Base-by-base conservation (phyloP, 35 echinoderm and acorn worm genomes). In the Ophioderma brevispina region DNA sequence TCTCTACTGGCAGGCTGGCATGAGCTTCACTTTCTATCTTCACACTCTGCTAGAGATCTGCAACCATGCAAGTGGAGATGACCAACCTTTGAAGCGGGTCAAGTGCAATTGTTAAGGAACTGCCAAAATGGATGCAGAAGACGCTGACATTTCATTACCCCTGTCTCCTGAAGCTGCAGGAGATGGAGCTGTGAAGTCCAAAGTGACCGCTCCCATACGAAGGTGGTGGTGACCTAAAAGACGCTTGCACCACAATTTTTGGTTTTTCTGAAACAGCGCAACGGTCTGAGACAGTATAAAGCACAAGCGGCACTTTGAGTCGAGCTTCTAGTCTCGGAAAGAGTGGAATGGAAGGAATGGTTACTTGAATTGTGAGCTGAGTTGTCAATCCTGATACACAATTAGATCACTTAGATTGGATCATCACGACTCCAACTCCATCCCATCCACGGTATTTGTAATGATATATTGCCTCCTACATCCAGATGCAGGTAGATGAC, bases 11-110 rank as follows among this genome's bases (percentile, higher is more conserved):
- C 97, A 99, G 56, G 93, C 92, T 28, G 92, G 90, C 3, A 92
- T 99, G 88, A 99, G 97, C 79, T 99, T 99, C 63, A 99, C 97
- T 23, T 99, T 99, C 84, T 99, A 99, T 75, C 82, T 95, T 17
- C 97, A 99, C 80, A 99, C 97, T 21, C 85, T 99, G 39, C 83
- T 99, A 31, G 97, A 99, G 38, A 84, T 99, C 37, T 95, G 93
- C 80, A 90, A 99, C 82, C 97, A 99, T 75, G 88, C 90, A 18
- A 87, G 50, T 37, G 82, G 79, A 33, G 91, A 95, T 23, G 92
- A 86, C 32, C 89, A 95, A 64, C 85, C 91, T 17, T 63, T 41
- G 1, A 78, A 90, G 13, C 90, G 82, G 5, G 85, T 99, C 77
- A 98, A 98, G 70, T 81, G 36, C 0, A n/a, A 85, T 98, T 31